These are phyloP conservation scores for Chironomus tentans DNA, from an alignment of 2,888 invertebrate genomes.

Conservation along the genomic window DNA sequence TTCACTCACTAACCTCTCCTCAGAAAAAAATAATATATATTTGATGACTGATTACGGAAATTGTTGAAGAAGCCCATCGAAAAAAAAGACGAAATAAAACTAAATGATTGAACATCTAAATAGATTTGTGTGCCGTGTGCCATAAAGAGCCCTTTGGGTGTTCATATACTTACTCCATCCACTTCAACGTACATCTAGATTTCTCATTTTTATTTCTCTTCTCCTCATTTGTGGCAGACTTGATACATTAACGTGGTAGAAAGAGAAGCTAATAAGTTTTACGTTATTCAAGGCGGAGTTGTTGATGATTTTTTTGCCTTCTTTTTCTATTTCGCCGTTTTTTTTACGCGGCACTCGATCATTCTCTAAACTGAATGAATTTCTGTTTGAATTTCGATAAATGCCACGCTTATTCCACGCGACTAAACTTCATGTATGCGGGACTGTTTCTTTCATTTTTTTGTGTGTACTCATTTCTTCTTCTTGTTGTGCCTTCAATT, in stretches of 20 bases:
- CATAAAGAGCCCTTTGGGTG: conserved; percentile 16
- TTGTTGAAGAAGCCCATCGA: no score
- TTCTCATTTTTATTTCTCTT: no score
- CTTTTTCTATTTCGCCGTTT: background rate
- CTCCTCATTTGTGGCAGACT: background rate
- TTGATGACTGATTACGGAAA: no score
- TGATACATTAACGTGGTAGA: background rate
- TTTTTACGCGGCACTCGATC: background rate
- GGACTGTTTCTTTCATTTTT: background rate
- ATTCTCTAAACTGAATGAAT: background rate
- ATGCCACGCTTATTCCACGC: conserved; percentile 33
- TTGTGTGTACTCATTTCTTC: background rate
- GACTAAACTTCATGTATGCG: conserved; percentile 26
- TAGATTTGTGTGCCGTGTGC: conserved; percentile 4
- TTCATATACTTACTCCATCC: background rate
- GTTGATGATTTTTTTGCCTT: conserved; percentile 10
- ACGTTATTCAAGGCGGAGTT: conserved; percentile 23
- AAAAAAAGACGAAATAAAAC: no score
- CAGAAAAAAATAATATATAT: no score
- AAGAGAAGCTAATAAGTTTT: no score
- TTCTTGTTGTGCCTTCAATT: no score
- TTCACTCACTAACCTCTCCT: no score
- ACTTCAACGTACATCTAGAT: background rate
- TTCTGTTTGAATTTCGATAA: conserved; percentile 13
- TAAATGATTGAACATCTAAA: background rate